Evolutionary conservation across 1,140 invertebrate genomes (phyloP), one percentile per base, ranked within the genome.

Genomic region (Brachionus plicatilis): DNA sequence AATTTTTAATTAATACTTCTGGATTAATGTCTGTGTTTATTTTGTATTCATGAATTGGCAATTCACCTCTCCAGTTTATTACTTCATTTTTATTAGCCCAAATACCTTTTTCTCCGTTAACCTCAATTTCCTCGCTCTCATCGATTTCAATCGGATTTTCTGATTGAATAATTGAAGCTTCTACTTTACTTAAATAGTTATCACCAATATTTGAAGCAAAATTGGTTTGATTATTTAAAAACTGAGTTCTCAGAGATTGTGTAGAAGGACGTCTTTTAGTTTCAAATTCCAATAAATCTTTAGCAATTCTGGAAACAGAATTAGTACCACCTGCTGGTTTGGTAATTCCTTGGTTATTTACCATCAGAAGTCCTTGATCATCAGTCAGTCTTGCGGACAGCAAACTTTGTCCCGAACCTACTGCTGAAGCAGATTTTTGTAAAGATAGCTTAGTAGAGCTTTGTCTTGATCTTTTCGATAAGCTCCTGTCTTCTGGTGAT

Each of bases 11-110:
- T 1, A 84, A 12, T n/a, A 84, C 14, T 79, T 84, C 47, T 14
- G 84, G 84, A 24, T 76, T 20, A 17, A 47, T 47, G 56, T 84
- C 84, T 11, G 41, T 24, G 47, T 84, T 84, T 7, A 84, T 43
- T 24, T 45, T n/a, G 12, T 72, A 50, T 17, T 65, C 50, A 11
- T 80, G 0, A n/a, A 80, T 53, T 29, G 78, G 43, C 9, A 80
- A 14, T 17, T 80, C 78, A 37, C 78, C 78, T 33, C 47, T 56
- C 78, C 78, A 80, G 20, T 56, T 65, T 17, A 80, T 29, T 17
- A 80, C 47, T 20, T 80, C 78, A 24, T n/a, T 65, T 65, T 80
- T 80, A 43, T 80, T 80, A 9, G 47, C 47, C 47, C 43, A 53
- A 33, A 80, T 37, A 43, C 78, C 78, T 8, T 24, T 27, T 33